Conservation (phyloP, 1,140 invertebrate genomes). For the Teleogryllus occipitalis region DNA sequence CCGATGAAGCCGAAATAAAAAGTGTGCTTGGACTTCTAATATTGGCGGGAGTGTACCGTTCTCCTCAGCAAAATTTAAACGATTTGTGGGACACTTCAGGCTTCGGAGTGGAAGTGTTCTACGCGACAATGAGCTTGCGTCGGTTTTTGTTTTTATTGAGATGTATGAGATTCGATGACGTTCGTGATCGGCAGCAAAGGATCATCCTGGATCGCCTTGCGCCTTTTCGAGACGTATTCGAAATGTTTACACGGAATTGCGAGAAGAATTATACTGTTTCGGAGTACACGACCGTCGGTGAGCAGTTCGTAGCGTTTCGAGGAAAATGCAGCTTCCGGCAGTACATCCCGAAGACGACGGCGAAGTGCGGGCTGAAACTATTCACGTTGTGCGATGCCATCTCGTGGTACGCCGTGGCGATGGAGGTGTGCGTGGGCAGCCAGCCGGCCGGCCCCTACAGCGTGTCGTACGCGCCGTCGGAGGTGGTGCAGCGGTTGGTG, state of each 20-base stretch:
- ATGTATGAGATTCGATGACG: constrained; percentile 22
- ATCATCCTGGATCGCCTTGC: constrained; percentile 20
- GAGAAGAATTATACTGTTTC: background rate
- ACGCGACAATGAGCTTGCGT: background rate
- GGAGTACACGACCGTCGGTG: background rate
- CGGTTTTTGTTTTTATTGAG: constrained; percentile 18
- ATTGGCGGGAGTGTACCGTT: constrained; percentile 20
- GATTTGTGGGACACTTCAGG: constrained; percentile 20
- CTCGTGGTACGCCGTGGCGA: background rate
- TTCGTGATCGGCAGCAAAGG: constrained; percentile 16
- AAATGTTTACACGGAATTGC: constrained; percentile 8
- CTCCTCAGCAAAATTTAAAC: constrained; percentile 18
- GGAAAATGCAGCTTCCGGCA: constrained; percentile 29
- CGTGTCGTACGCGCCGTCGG: background rate
- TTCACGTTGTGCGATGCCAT: constrained; percentile 10
- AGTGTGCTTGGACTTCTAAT: constrained; percentile 27
- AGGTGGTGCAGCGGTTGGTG: constrained; percentile 21
- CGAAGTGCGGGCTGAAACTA: constrained; percentile 40
- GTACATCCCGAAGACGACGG: constrained; percentile 40
- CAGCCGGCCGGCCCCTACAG: background rate
- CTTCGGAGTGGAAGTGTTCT: constrained; percentile 19
- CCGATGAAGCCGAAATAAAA: constrained; percentile 21
- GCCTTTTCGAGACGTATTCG: constrained; percentile 20
- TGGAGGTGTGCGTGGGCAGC: background rate
- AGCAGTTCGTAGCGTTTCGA: background rate